phyloP scores from a whole-genome alignment of 1,140 invertebrate genomes.

The Tenebrio molitor region DNA sequence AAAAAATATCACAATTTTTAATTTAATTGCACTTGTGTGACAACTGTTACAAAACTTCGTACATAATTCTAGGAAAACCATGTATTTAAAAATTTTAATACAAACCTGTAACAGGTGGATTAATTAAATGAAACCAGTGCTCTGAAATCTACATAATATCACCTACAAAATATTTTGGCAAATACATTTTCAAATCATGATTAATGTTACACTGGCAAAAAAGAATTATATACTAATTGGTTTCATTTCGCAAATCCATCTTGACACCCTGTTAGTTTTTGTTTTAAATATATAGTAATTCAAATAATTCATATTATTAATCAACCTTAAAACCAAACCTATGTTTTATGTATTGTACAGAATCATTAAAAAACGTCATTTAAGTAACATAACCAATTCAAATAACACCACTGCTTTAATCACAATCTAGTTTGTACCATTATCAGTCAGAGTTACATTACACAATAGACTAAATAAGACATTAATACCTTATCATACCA shows the following conservation, averaged over 20 bases:
- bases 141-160: no score
- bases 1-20: constrained; percentile 42
- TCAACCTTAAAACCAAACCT: constrained; percentile 34
- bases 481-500: constrained; percentile 36
- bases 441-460: constrained; percentile 41
- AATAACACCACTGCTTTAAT: constrained; percentile 39
- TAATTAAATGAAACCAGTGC: constrained; percentile 31
- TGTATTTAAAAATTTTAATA: constrained; percentile 19
- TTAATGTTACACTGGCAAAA: neutral
- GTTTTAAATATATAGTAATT: constrained; percentile 29
- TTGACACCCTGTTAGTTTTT: constrained; percentile 22
- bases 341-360: constrained; percentile 38
- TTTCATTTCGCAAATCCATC: constrained; percentile 19
- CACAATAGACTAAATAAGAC: constrained; percentile 33
- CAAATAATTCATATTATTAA: constrained; percentile 33
- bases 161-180: no score
- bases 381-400: constrained; percentile 40
- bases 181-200: no score
- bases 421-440: constrained; percentile 47
- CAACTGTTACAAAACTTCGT: constrained; percentile 19
- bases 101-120: constrained; percentile 31
- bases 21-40: constrained; percentile 45
- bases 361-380: constrained; percentile 38
- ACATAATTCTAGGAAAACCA: constrained; percentile 44
- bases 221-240: neutral